A percentile compares a stretch with the other conserved stretches of the same genome.
These are phyloP conservation scores for Turritopsis rubra DNA, from an alignment of 30 jellyfish, hydroid and myxozoan genomes.

Conservation along the genomic window DNA sequence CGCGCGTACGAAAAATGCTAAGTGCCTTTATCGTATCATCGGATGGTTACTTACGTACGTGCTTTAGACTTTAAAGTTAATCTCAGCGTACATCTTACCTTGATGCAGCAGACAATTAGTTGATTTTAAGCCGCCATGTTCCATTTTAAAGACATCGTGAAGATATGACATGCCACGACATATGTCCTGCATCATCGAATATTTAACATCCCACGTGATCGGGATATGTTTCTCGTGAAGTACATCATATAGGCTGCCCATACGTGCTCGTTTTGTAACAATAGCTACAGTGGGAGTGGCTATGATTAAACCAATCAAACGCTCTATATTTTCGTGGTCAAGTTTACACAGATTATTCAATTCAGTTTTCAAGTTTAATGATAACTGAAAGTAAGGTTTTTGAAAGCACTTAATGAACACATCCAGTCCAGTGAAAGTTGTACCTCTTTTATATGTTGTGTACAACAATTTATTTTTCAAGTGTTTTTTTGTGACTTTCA, in stretches of 20 bases:
- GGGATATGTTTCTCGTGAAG: slow-evolving; percentile 56
- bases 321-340: slow-evolving; percentile 61
- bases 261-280: slow-evolving; percentile 58
- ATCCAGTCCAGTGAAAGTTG: slow-evolving; percentile 22
- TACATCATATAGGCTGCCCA: slow-evolving; percentile 85
- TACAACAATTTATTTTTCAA: slow-evolving; percentile 35
- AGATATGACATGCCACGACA: slow-evolving; percentile 80
- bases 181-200: slow-evolving; percentile 78
- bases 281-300: slow-evolving; percentile 71
- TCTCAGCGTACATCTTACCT: slow-evolving; percentile 13
- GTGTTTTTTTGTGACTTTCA: slow-evolving; percentile 33
- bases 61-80: too few relatives aligned
- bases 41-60: background rate
- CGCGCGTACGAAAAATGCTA: too few relatives aligned
- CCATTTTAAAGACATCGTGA: slow-evolving; percentile 48
- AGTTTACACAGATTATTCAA: slow-evolving; percentile 40
- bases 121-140: slow-evolving; percentile 87
- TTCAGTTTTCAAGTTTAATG: slow-evolving; percentile 60
- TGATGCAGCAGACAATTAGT: slow-evolving; percentile 76
- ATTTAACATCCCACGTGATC: slow-evolving; percentile 71
- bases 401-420: slow-evolving; percentile 50
- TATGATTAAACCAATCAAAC: slow-evolving; percentile 53
- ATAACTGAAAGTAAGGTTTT: slow-evolving; percentile 57
- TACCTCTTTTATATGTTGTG: slow-evolving; percentile 26
- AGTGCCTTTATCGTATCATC: too few relatives aligned